Evolutionary conservation across 2,888 invertebrate genomes (phyloP).

Genomic region (Capitulum mitella): DNA sequence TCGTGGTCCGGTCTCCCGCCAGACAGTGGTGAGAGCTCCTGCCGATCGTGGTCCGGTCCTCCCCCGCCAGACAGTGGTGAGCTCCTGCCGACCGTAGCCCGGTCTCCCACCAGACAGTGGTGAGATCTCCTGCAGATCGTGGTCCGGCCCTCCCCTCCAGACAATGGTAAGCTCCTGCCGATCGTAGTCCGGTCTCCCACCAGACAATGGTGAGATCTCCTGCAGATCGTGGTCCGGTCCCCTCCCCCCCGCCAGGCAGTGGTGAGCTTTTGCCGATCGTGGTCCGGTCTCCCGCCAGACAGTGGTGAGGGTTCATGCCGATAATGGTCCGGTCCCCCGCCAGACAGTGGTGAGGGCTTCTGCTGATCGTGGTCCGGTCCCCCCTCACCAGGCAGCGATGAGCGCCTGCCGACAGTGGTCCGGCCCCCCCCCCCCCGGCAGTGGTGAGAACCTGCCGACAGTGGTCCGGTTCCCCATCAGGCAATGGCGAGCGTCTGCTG

Average conservation of each 20-base stretch:
- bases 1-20: not conserved
- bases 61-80: not conserved
- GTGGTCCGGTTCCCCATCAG: not conserved
- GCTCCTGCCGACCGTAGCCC: not conserved
- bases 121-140: not conserved
- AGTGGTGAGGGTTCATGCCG: not conserved
- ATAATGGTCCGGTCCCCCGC: too few species aligned
- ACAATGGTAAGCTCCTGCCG: too few species aligned
- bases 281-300: not conserved
- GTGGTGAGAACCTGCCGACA: not conserved
- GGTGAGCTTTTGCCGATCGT: not conserved
- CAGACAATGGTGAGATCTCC: not conserved
- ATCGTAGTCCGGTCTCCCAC: conserved; percentile 37
- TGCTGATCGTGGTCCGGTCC: conserved; percentile 42
- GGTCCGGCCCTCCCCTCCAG: too few species aligned
- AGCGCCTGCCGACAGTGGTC: not conserved
- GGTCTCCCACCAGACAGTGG: not conserved
- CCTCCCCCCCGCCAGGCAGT: not conserved
- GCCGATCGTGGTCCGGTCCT: not conserved
- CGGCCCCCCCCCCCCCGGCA: not conserved
- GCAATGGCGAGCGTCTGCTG: conserved; percentile 40
- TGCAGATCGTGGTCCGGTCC: not conserved
- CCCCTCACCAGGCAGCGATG: not conserved
- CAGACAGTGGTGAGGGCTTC: too few species aligned
- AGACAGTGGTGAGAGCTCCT: not conserved